Evolutionary conservation across 1,140 invertebrate genomes (phyloP), one percentile per base, ranked within the genome.

Genomic region (Drosophila varians): DNA sequence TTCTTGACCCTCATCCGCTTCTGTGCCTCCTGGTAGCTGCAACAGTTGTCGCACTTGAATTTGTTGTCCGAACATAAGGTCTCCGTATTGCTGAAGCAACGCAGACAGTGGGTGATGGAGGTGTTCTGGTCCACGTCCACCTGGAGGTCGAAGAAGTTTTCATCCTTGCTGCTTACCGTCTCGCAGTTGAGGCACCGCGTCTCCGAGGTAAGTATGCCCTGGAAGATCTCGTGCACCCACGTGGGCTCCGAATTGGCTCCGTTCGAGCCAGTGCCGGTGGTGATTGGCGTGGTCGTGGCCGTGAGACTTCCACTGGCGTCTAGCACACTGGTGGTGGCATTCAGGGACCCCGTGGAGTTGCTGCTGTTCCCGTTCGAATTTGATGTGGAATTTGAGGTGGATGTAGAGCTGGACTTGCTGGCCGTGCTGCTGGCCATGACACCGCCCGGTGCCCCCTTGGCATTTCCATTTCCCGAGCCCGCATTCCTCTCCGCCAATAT

Each of bases 191-290:
- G 94, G 94, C 99, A 99, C 83, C 98, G 93, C 0, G 99, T 99
- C 93, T 99, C 99, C 92, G 98, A 99, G 5, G 99, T 99, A 38
- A 99, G 93, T 43, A 99, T 99, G 47, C 99, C 99, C 90, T 99
- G 98, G 92, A 99, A 99, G 86, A 99, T 99, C 93, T 99, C 99
- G 91, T 99, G 98, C 56, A 99, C 98, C 99, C 99, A 99, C 0
- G 98, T 99, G 16, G 97, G 97, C 77, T 99, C 98, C 12, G 95
- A 94, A 66, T 95, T 94, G 48, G 93, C 92, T 8, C 82, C 82
- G 11, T 87, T 87, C 3, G 73, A 64, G 18, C 60, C 58, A 7
- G 23, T 72, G 25, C 8, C 42, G 18, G 53, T n/a, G 5, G 28
- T 36, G 0, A 87, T 66, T 5, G 80, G 82, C 14, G 80, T 86